Conservation (phyloP, 2,888 invertebrate genomes). For the Theretra japonica region DNA sequence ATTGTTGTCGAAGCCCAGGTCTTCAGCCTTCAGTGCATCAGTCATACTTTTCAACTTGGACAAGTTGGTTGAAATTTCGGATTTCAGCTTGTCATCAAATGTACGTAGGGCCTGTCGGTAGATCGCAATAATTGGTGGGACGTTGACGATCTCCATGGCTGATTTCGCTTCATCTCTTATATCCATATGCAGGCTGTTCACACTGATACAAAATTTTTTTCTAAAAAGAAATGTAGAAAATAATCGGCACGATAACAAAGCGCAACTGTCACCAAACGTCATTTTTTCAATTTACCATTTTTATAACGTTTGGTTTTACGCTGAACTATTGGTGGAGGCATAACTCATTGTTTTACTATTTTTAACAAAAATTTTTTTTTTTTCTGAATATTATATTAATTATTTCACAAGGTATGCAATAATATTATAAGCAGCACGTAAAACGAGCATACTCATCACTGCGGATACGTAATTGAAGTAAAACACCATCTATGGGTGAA, state of each 20-base stretch:
- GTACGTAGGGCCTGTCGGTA: slow-evolving; percentile 90
- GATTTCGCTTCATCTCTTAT: slow-evolving; percentile 70
- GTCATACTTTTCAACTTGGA: slow-evolving; percentile 86
- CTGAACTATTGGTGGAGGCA: background rate
- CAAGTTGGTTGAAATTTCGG: slow-evolving; percentile 87
- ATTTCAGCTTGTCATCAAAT: slow-evolving; percentile 85
- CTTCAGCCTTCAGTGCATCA: slow-evolving; percentile 87
- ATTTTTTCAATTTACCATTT: slow-evolving; percentile 58
- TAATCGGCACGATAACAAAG: slow-evolving; percentile 79
- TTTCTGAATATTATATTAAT: background rate
- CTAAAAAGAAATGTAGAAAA: slow-evolving; percentile 66
- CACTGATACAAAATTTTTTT: slow-evolving; percentile 70
- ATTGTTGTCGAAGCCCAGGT: slow-evolving; percentile 87
- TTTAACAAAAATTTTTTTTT: background rate
- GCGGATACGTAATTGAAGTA: background rate
- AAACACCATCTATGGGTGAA: slow-evolving; percentile 10
- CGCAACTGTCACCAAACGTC: slow-evolving; percentile 78
- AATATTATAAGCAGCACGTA: too few relatives aligned
- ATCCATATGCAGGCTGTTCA: slow-evolving; percentile 76
- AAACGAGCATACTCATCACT: too few relatives aligned
- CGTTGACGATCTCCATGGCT: slow-evolving; percentile 80
- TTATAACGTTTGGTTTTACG: slow-evolving; percentile 42
- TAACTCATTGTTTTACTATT: background rate
- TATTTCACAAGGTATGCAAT: background rate
- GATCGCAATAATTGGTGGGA: slow-evolving; percentile 85